Base-by-base conservation (phyloP, 2,888 invertebrate species). In the Odontothrips loti region DNA sequence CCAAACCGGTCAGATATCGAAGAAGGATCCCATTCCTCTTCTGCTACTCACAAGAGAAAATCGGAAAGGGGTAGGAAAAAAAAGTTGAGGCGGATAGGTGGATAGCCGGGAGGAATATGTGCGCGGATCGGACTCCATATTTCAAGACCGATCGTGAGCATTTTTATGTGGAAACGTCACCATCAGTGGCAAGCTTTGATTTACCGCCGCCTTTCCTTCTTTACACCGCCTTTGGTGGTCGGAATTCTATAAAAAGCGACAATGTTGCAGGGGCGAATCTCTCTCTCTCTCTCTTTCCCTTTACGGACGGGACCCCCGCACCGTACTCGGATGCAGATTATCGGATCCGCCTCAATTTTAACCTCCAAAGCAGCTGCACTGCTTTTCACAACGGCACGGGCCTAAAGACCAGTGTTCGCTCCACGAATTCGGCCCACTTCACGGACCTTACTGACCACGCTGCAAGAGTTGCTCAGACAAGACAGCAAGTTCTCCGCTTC, bases 131-230 rank as follows among this genome's bases (percentile, higher is more conserved):
- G 68, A 68, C 68, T 23, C 23, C 23, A 68, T 68, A 68, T 68
- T 68, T 23, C 68, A 68, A 68, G 68, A 68, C 68, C 23, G 23
- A 68, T 68, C 68, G 6, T 68, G 68, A 68, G 68, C 23, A 68
- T 68, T 68, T 68, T 68, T 68, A 68, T 68, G 68, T 68, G 68
- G 68, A n/a, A 68, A 23, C 23, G 68, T 68, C 68, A 68, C 68
- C 34, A 23, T 68, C 11, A 68, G 68, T 68, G 68, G 68, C 68
- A 23, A 23, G 58, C n/a, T 68, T 68, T 68, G 68, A 68, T 68
- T 68, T 68, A 68, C 68, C 68, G 68, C 23, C 68, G 20, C 68
- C 23, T 51, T 51, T 68, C 68, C 68, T 58, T 58, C 58, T 58
- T 58, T 58, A 58, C 15, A 11, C 58, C 34, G 34, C 34, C n/a